Base-by-base conservation (phyloP, 2,113 vertebrate genomes). In the Polypterus bichir region DNA sequence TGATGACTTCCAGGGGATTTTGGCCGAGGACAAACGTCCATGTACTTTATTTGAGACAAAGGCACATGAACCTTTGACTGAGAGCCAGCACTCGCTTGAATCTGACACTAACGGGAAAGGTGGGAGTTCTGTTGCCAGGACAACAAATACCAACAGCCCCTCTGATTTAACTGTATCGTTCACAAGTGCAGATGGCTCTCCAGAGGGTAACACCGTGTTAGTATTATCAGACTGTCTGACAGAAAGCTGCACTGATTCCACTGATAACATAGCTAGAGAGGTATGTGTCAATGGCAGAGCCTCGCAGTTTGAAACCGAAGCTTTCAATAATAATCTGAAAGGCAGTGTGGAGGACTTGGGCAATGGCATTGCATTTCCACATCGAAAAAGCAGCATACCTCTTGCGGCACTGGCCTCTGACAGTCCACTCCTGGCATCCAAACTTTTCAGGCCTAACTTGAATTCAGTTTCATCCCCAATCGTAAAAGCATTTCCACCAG, bases 401-500 rank as follows among this genome's bases (percentile, higher is more conserved):
- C 71, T 77, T n/a, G 59, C 60, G 47, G 62, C 69, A 0, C 65
- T 69, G 65, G 62, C 64, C 4, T 73, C 71, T 5, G 82, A 81
- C 44, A 92, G 88, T 62, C 85, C 88, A 0, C 27, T 61, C 2
- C 64, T 80, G 48, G 79, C 87, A 62, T 83, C 86, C 4, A 82
- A 78, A n/a, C 85, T 88, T 57, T 82, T 86, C 27, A 83, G 77
- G 69, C 74, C 83, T 48, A 68, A 11, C 54, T 69, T 74, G 9
- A 63, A 72, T 7, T 9, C 59, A 9, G 48, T 59, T 2, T 3
- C 45, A 4, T 73, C 71, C 27, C 67, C 83, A 1, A 73, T 63
- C 3, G 86, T 86, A 65, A 92, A 91, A 68, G 83, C 91, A 2
- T 92, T 93, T 62, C 87, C 88, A 9, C 79, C 84, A 4, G 84